Conservation (phyloP, 2,888 invertebrate species). For the Meta bourneti region DNA sequence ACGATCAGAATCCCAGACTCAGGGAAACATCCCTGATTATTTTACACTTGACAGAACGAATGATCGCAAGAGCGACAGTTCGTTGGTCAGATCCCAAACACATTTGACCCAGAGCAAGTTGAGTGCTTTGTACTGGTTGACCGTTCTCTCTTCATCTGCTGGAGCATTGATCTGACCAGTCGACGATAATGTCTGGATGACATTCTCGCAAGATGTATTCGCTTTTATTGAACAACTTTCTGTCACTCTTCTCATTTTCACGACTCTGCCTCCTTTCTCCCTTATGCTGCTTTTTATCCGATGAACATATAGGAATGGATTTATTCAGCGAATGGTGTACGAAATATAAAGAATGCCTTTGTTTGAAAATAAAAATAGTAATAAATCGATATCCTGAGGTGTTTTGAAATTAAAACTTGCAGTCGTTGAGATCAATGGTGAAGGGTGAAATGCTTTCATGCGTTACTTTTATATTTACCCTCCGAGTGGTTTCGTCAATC, state of each 20-base stretch:
- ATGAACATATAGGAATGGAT: not conserved
- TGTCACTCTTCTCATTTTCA: not conserved
- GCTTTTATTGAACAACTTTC: not conserved
- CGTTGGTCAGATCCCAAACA: not conserved
- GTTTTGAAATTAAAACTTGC: no score
- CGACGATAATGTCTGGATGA: not conserved
- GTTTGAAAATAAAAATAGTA: not conserved
- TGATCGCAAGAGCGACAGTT: not conserved
- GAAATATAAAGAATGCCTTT: not conserved
- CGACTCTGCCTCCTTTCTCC: not conserved
- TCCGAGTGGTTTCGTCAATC: no score
- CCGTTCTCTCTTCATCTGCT: not conserved
- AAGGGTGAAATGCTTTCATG: no score
- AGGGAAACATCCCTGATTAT: not conserved
- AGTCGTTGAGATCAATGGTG: no score
- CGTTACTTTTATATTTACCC: no score
- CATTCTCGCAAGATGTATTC: not conserved
- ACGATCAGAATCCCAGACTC: not conserved
- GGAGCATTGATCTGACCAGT: not conserved
- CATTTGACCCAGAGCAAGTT: not conserved
- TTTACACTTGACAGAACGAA: not conserved
- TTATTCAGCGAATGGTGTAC: not conserved
- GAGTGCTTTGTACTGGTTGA: conserved; percentile 1
- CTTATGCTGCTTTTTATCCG: not conserved
- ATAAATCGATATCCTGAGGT: not conserved